phyloP scores from a whole-genome alignment of 2,113 vertebrate genomes.

The Uropsilus gracilis region DNA sequence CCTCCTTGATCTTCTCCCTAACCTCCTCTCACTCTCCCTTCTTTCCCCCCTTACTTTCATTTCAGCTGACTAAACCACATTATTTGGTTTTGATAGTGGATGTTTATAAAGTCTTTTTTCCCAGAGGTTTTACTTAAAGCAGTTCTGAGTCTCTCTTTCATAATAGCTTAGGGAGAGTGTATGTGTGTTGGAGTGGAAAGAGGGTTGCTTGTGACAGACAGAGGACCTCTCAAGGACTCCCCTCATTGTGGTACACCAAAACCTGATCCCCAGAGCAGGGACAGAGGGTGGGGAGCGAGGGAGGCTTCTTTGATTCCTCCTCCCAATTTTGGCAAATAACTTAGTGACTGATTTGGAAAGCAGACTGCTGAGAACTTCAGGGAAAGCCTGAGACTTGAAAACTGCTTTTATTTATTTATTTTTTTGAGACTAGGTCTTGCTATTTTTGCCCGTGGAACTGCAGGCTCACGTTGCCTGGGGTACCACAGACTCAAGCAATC shows the following conservation, averaged over 20 bases:
- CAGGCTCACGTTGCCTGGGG: no score
- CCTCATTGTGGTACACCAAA: neutral
- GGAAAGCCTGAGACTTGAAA: neutral
- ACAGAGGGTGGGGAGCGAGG: no score
- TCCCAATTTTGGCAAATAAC: neutral
- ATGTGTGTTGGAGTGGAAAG: fast-evolving
- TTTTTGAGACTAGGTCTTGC: no score
- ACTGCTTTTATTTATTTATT: neutral
- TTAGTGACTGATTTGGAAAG: neutral
- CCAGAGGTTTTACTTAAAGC: neutral
- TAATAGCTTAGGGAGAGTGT: neutral
- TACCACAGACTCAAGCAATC: no score
- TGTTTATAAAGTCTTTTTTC: slow-evolving; percentile 26
- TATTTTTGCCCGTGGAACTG: no score
- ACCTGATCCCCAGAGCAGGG: neutral
- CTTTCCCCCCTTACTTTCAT: neutral
- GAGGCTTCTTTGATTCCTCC: neutral
- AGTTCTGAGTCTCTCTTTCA: neutral
- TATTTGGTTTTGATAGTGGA: slow-evolving; percentile 28
- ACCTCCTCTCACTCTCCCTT: neutral
- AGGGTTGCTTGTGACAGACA: neutral
- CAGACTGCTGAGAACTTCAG: neutral
- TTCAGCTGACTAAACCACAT: slow-evolving; percentile 2
- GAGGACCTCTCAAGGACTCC: neutral
- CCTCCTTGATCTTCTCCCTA: fast-evolving